Conservation (phyloP, 2,113 vertebrate genomes). For the Tyto alba region DNA sequence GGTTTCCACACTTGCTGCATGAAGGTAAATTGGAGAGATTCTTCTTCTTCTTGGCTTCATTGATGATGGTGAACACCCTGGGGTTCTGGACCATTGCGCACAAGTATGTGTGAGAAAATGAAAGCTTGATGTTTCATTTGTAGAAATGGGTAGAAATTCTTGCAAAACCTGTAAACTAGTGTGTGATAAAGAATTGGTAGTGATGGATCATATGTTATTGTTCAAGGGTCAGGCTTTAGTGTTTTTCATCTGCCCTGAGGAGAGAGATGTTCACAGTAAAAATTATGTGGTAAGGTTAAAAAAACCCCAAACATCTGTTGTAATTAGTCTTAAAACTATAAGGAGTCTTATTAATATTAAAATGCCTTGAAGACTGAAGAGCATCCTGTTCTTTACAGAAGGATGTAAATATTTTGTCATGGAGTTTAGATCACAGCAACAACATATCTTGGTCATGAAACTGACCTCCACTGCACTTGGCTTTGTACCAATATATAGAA, state of each 20-base stretch:
- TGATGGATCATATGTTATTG: fast-evolving
- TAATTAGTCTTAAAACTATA: not conserved
- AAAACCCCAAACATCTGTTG: not conserved
- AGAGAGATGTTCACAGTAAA: not conserved
- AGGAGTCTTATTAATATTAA: not conserved
- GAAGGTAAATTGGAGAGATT: slow-evolving; percentile 88
- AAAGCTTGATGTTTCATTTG: not conserved
- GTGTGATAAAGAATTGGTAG: not conserved
- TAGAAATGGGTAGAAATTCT: not conserved
- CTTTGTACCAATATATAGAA: not conserved
- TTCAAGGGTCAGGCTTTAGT: not conserved
- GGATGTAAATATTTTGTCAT: not conserved
- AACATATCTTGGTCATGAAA: not conserved
- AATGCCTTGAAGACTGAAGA: not conserved
- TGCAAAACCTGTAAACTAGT: not conserved
- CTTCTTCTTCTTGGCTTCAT: slow-evolving; percentile 85
- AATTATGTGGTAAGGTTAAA: not conserved
- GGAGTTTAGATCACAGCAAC: not conserved
- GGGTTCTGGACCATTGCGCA: slow-evolving; percentile 82
- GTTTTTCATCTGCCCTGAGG: not conserved
- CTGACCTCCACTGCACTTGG: not conserved
- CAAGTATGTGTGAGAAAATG: slow-evolving; percentile 73
- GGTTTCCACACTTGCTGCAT: slow-evolving; percentile 86
- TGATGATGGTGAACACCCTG: slow-evolving; percentile 82
- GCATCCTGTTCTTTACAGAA: not conserved